Percentiles rank a stretch among this genome's conserved stretches.
These are phyloP conservation scores for Hylaea fasciaria DNA, from an alignment of 2,888 invertebrate species.

Conservation along the genomic window DNA sequence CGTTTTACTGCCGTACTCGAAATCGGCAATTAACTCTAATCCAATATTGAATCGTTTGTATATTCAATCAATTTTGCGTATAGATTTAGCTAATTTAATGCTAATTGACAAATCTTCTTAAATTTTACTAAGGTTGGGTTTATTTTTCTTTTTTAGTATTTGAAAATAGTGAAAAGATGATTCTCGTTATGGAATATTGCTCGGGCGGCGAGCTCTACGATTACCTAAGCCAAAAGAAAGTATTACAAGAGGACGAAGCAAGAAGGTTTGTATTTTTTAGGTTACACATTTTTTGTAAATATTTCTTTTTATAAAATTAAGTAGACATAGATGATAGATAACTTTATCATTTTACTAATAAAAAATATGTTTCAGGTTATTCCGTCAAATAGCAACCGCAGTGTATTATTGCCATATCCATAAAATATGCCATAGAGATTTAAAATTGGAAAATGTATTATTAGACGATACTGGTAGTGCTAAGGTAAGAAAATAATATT, in stretches of 20 bases:
- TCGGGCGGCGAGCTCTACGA: conserved; percentile 99
- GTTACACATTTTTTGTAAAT: too few relatives aligned
- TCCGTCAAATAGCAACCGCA: conserved; percentile 98
- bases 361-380: conserved; percentile 89
- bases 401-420: conserved; percentile 99
- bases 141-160: conserved; percentile 93
- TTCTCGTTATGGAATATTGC: conserved; percentile 99
- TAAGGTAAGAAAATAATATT: conserved; percentile 89
- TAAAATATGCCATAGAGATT: conserved; percentile 98
- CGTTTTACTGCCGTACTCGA: too few relatives aligned
- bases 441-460: conserved; percentile 97
- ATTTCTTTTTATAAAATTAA: too few relatives aligned
- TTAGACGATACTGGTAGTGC: conserved; percentile 97
- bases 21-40: too few relatives aligned
- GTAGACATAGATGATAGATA: too few relatives aligned
- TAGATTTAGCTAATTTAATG: too few relatives aligned
- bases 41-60: too few relatives aligned
- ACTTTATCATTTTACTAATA: conserved; percentile 8
- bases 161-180: conserved; percentile 99
- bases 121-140: too few relatives aligned
- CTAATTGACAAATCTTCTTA: too few relatives aligned
- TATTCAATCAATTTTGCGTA: too few relatives aligned
- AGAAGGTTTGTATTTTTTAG: conserved; percentile 78
- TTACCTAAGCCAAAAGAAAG: conserved; percentile 96
- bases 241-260: conserved; percentile 96